Percentiles rank a stretch among this genome's conserved stretches.
These are phyloP conservation scores for Eupelmus urozonus DNA, from an alignment of 2,888 invertebrate genomes.

Conservation along the genomic window DNA sequence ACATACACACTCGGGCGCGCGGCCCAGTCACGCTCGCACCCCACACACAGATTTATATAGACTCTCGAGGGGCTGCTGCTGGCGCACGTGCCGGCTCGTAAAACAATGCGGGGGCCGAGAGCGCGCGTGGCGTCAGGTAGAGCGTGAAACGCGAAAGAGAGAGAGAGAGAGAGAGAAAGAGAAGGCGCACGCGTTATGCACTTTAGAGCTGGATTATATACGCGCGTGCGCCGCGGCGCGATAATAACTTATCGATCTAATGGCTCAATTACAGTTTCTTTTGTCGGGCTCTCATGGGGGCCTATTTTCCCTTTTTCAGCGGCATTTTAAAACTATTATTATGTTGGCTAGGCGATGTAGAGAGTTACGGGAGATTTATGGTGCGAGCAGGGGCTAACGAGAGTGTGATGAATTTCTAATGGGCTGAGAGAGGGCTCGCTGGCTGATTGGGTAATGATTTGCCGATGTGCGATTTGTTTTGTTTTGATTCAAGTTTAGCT, in stretches of 20 bases:
- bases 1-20: neutral
- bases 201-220: slow-evolving; percentile 9
- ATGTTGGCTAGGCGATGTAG: too few relatives aligned
- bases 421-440: neutral
- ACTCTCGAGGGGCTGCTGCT: neutral
- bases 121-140: slow-evolving; percentile 52
- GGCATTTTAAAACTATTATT: slow-evolving; percentile 22
- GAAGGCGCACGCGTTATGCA: slow-evolving; percentile 4
- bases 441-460: too few relatives aligned
- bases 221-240: slow-evolving; percentile 2
- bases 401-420: slow-evolving; percentile 47
- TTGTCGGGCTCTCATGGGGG: neutral
- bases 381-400: slow-evolving; percentile 22
- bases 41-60: slow-evolving; percentile 21
- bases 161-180: slow-evolving; percentile 4
- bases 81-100: slow-evolving; percentile 49
- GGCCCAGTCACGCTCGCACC: slow-evolving; percentile 8
- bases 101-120: slow-evolving; percentile 43
- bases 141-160: slow-evolving; percentile 43
- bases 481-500: too few relatives aligned
- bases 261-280: slow-evolving; percentile 57
- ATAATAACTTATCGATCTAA: slow-evolving; percentile 61
- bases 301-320: slow-evolving; percentile 1
- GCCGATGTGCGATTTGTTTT: too few relatives aligned
- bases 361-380: too few relatives aligned